phyloP scores from a whole-genome alignment of 2,113 vertebrate species.

The Crotalus viridis region DNA sequence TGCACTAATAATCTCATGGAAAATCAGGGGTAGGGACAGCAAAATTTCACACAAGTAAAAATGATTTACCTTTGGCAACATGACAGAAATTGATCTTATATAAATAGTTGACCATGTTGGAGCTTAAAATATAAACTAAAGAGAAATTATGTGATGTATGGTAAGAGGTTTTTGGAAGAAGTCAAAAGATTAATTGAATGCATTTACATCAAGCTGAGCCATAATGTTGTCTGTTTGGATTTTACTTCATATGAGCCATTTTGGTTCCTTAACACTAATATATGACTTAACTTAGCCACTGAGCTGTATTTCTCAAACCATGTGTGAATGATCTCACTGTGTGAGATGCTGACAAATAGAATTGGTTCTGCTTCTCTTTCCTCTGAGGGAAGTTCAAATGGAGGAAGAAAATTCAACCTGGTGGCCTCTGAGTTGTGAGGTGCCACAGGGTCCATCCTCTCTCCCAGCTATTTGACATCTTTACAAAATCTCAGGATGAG shows the following conservation, averaged over 20 bases:
- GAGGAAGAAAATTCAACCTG: not conserved
- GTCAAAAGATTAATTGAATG: not conserved
- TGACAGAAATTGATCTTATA: conserved; percentile 13
- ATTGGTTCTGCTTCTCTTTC: not conserved
- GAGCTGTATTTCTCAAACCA: not conserved
- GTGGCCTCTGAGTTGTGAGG: not conserved
- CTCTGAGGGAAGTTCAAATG: not conserved
- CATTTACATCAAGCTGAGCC: not conserved
- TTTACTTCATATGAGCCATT: not conserved
- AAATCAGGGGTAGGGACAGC: not conserved
- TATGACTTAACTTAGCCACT: not conserved
- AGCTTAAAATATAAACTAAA: not conserved
- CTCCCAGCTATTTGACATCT: not conserved
- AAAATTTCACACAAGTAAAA: not conserved
- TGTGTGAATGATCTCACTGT: not conserved
- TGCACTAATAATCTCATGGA: not conserved
- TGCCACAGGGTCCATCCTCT: not conserved
- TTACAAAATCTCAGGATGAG: not conserved
- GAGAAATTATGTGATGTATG: not conserved
- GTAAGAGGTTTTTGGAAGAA: not conserved
- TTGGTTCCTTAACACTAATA: not conserved
- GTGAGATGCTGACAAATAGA: not conserved
- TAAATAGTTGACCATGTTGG: conserved; percentile 4
- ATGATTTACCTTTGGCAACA: conserved; percentile 7
- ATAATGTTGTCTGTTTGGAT: not conserved